Conservation (phyloP, 2,113 vertebrate genomes). For the Oncorhynchus nerka region DNA sequence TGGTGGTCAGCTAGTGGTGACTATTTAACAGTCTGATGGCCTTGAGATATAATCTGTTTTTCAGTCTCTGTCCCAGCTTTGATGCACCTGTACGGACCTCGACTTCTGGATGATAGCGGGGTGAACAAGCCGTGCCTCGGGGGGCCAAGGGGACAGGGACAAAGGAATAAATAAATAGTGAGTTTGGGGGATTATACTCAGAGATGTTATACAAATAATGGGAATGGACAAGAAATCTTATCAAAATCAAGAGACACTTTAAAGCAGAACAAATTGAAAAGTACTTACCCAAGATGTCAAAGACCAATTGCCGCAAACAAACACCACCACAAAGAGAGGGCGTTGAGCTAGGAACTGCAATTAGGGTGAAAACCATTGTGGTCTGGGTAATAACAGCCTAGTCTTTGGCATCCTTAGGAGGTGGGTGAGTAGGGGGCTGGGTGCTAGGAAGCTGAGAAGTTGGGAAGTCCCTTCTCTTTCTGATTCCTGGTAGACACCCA, state of each 20-base stretch:
- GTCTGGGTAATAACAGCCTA: slow-evolving; percentile 76
- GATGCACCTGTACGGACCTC: no score
- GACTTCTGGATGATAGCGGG: no score
- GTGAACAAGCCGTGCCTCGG: no score
- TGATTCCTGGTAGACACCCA: slow-evolving; percentile 78
- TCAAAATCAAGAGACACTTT: slow-evolving; percentile 4
- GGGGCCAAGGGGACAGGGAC: background rate
- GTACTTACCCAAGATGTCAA: slow-evolving; percentile 47
- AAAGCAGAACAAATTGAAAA: slow-evolving; percentile 36
- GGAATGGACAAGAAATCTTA: slow-evolving; percentile 16
- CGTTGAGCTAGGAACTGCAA: slow-evolving; percentile 71
- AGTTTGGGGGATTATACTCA: background rate
- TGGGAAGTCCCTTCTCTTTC: slow-evolving; percentile 74
- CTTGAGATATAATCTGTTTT: no score
- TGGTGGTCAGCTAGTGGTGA: no score
- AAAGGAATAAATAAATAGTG: background rate
- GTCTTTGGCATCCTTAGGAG: slow-evolving; percentile 64
- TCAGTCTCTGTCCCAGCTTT: no score
- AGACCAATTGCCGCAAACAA: slow-evolving; percentile 68
- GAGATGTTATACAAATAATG: slow-evolving; percentile 18
- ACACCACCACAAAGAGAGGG: slow-evolving; percentile 64
- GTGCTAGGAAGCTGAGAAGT: slow-evolving; percentile 68
- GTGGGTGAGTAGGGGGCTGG: slow-evolving; percentile 77
- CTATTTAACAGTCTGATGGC: no score
- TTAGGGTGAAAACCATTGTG: slow-evolving; percentile 71